Conservation (phyloP, 2,797 vertebrate genomes). For the Leptoclinus maculatus region DNA sequence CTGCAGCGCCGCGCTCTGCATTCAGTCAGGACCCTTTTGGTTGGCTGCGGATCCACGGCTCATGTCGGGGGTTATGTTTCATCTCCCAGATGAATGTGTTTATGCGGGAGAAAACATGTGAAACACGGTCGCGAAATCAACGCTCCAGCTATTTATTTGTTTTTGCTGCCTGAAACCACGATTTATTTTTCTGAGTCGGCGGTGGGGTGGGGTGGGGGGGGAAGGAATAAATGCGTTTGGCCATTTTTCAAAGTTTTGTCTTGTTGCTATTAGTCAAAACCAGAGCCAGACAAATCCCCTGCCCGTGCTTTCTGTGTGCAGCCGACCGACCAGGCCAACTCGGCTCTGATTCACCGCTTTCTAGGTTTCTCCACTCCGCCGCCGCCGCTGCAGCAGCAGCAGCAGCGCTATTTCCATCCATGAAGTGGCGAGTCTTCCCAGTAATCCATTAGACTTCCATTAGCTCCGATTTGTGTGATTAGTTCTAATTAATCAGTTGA, state of each 20-base stretch:
- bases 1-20: constrained; percentile 52
- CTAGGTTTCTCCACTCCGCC: constrained; percentile 25
- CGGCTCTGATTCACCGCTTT: constrained; percentile 51
- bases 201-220: too few relatives aligned
- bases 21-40: constrained; percentile 68
- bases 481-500: constrained; percentile 82
- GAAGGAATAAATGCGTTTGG: constrained; percentile 25
- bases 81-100: constrained; percentile 71
- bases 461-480: constrained; percentile 81
- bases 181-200: constrained; percentile 57
- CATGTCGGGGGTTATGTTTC: constrained; percentile 67
- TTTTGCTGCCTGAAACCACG: constrained; percentile 32
- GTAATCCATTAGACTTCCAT: constrained; percentile 82
- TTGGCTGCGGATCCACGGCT: constrained; percentile 54
- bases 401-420: constrained; percentile 36
- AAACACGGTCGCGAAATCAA: constrained; percentile 52
- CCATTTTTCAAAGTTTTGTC: constrained; percentile 71
- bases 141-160: constrained; percentile 62
- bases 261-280: constrained; percentile 65
- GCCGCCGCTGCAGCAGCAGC: not conserved
- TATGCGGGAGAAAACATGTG: constrained; percentile 58
- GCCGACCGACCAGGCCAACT: constrained; percentile 19
- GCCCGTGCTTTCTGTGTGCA: constrained; percentile 38
- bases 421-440: constrained; percentile 59
- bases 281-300: constrained; percentile 54